Evolutionary conservation across 2,797 vertebrate genomes (phyloP), one percentile per base, ranked within the genome.

Genomic region (Tiaroga cobitis): DNA sequence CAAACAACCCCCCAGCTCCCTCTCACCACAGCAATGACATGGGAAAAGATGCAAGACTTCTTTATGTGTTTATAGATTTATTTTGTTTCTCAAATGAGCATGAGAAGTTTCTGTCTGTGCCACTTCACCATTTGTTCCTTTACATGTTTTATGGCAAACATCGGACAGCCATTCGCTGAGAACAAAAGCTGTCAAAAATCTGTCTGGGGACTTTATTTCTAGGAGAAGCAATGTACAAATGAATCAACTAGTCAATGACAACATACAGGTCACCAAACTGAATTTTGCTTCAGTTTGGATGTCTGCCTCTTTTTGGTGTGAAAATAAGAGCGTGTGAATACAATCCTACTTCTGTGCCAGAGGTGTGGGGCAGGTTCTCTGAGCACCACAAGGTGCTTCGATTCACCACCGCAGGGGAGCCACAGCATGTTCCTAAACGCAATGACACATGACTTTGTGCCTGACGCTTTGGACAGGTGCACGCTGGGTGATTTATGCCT

Each of bases 401-500:
- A 94, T 94, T 93, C 92, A 89, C 82, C 92, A 92, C 93, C 90
- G 92, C 93, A 94, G 91, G 91, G 92, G 88, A 89, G 88, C 89
- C 91, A 90, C 91, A 86, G 91, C 89, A 89, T 89, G 93, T 93
- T 93, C 91, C 92, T 93, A 94, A 95, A 95, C 86, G 83, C 90
- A 92, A 92, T 94, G 95, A 95, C 94, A 95, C 93, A 92, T 92
- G 94, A 92, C 92, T 93, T 91, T 89, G 83, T 85, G 86, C 92
- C 91, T 92, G 94, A 92, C 88, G 92, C 92, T 93, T 92, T 93
- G 90, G 95, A 95, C 94, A 95, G 94, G 91, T 93, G 94, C 94
- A 94, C 91, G 92, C 93, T 94, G 93, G 92, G 92, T 96, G 95
- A 95, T 95, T 95, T 95, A 95, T 95, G 93, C 93, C 87, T 11